Conservation (phyloP, 2,888 invertebrate species). For the Phlogophora meticulosa region DNA sequence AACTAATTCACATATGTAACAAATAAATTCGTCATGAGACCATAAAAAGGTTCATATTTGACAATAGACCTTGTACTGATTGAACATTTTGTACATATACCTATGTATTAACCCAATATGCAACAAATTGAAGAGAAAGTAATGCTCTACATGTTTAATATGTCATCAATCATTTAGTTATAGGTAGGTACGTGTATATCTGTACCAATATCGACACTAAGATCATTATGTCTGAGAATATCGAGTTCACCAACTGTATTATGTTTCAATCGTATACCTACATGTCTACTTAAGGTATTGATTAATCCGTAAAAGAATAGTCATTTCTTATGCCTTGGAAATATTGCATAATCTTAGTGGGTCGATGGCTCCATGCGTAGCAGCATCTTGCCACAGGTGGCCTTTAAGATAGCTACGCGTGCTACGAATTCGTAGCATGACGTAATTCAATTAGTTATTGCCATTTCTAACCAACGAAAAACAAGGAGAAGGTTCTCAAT, state of each 20-base stretch:
- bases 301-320: not conserved
- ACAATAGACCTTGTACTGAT: no score
- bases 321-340: not conserved
- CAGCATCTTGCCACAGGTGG: constrained; percentile 33
- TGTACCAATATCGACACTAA: constrained; percentile 36
- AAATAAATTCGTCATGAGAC: no score
- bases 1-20: no score
- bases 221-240: constrained; percentile 13
- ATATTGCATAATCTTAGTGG: not conserved
- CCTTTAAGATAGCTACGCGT: constrained; percentile 23
- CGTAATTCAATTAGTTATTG: not conserved
- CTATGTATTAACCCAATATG: not conserved
- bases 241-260: constrained; percentile 8
- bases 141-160: no score
- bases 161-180: constrained; percentile 25
- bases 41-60: no score
- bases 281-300: not conserved
- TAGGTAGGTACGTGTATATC: no score
- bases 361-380: constrained; percentile 8
- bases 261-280: not conserved
- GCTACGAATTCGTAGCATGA: constrained; percentile 16
- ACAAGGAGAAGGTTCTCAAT: no score
- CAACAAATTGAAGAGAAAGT: constrained; percentile 1
- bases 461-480: no score
- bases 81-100: not conserved